These are phyloP conservation scores for Epinephelus fuscoguttatus DNA, from an alignment of 2,113 vertebrate genomes.

Conservation along the genomic window DNA sequence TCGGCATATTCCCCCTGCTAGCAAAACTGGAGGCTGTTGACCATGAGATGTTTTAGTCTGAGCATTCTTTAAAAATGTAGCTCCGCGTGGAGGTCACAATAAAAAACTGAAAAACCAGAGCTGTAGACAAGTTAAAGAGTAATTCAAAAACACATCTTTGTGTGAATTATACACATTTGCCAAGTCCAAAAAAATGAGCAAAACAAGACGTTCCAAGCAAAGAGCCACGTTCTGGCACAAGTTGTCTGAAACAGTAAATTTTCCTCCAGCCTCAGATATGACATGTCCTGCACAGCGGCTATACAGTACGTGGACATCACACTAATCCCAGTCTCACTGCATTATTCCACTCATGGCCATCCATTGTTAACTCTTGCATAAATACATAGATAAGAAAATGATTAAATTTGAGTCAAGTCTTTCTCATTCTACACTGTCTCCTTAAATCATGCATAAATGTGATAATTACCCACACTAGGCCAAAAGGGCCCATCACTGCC, in stretches of 20 bases:
- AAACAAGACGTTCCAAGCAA: conserved; percentile 3
- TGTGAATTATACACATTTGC: conserved; percentile 16
- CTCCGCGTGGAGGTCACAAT: conserved; percentile 23
- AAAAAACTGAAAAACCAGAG: conserved; percentile 24
- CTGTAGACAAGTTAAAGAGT: neutral
- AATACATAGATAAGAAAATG: conserved; percentile 84
- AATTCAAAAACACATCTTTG: conserved; percentile 27
- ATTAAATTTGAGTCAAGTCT: conserved; percentile 83
- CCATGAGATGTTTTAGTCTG: conserved; percentile 59
- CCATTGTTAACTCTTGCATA: conserved; percentile 83
- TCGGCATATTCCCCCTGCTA: conserved; percentile 42
- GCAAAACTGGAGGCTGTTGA: conserved; percentile 51
- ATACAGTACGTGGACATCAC: conserved; percentile 43
- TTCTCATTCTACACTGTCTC: conserved; percentile 79
- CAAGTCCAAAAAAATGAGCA: neutral
- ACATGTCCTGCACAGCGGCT: conserved; percentile 1
- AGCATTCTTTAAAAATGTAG: conserved; percentile 36
- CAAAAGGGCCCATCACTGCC: conserved; percentile 83
- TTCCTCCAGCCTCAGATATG: conserved; percentile 24
- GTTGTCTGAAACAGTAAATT: conserved; percentile 35
- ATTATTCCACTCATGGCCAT: conserved; percentile 70
- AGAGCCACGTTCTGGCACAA: conserved; percentile 9
- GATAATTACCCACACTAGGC: conserved; percentile 83
- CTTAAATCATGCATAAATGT: conserved; percentile 86
- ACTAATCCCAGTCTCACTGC: conserved; percentile 65